Evolutionary conservation across 2,888 invertebrate genomes (phyloP).

Genomic region (Atrina japonica): DNA sequence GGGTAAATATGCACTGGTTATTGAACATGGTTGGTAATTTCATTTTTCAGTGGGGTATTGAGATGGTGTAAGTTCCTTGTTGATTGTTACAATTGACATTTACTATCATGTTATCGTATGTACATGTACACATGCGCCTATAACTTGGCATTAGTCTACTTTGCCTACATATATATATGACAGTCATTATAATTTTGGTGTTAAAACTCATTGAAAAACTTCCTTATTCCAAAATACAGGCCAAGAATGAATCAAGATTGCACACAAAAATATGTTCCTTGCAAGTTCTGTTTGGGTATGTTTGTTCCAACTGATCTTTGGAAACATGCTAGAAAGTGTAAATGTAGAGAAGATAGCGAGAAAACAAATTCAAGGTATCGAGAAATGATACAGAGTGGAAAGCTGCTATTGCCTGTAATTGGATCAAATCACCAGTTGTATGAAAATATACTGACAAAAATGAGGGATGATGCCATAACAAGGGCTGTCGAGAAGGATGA

Average conservation of each 20-base stretch:
- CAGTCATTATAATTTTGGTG: too few species aligned
- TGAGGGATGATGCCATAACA: conserved; percentile 28
- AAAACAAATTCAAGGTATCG: conserved; percentile 1
- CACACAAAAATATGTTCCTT: conserved; percentile 28
- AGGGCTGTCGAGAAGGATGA: not conserved
- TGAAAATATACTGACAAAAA: conserved; percentile 20
- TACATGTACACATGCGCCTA: too few species aligned
- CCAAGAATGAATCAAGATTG: conserved; percentile 7
- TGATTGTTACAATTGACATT: too few species aligned
- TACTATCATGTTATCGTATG: too few species aligned
- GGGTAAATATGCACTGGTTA: too few species aligned
- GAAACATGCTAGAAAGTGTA: conserved; percentile 30
- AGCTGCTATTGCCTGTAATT: conserved; percentile 3
- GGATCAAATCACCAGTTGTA: conserved; percentile 6
- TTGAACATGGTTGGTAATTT: too few species aligned
- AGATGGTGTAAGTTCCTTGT: too few species aligned
- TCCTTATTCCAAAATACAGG: conserved; percentile 32
- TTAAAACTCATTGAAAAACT: too few species aligned
- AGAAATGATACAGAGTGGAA: conserved; percentile 3
- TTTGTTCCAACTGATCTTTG: conserved; percentile 21
- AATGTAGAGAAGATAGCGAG: not conserved
- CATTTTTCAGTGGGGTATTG: too few species aligned
- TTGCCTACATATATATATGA: too few species aligned
- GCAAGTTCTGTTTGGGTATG: conserved; percentile 25
- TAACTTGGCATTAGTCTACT: too few species aligned